Conservation (phyloP, 2,113 vertebrate genomes). For the Acanthochromis polyacanthus region DNA sequence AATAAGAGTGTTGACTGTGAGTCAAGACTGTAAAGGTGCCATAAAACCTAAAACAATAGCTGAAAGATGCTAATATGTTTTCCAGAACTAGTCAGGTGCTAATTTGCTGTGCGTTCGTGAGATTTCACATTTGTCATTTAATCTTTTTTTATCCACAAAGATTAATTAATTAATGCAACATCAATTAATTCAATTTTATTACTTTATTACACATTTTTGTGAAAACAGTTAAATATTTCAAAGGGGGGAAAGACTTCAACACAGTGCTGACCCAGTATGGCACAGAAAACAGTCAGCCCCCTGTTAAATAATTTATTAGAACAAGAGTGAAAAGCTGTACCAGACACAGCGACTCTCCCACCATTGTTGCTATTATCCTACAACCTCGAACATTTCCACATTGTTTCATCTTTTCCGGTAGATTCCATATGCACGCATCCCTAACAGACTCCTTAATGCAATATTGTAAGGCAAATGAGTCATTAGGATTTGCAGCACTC, state of each 20-base stretch:
- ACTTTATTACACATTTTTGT: too few species aligned
- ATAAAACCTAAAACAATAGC: constrained; percentile 5
- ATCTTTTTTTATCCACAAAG: not conserved
- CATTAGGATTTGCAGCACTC: constrained; percentile 55
- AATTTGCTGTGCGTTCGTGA: too few species aligned
- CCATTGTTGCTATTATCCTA: not conserved
- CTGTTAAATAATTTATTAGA: constrained; percentile 38
- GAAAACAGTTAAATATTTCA: not conserved
- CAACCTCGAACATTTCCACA: not conserved
- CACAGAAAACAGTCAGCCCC: constrained; percentile 7
- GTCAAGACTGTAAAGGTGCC: not conserved
- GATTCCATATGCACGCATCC: constrained; percentile 37
- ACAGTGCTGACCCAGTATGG: constrained; percentile 16
- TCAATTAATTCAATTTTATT: not conserved
- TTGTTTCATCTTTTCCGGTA: constrained; percentile 3
- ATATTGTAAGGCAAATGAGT: constrained; percentile 54
- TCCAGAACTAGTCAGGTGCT: too few species aligned
- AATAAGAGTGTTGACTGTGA: too few species aligned
- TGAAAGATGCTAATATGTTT: not conserved
- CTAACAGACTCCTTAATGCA: constrained; percentile 53
- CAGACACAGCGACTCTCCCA: constrained; percentile 3
- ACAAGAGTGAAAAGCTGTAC: constrained; percentile 20
- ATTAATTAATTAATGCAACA: too few species aligned
- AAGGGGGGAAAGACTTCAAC: not conserved
- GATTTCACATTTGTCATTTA: too few species aligned